phyloP scores from a whole-genome alignment of 2,113 vertebrate species.

The Probosciger aterrimus region DNA sequence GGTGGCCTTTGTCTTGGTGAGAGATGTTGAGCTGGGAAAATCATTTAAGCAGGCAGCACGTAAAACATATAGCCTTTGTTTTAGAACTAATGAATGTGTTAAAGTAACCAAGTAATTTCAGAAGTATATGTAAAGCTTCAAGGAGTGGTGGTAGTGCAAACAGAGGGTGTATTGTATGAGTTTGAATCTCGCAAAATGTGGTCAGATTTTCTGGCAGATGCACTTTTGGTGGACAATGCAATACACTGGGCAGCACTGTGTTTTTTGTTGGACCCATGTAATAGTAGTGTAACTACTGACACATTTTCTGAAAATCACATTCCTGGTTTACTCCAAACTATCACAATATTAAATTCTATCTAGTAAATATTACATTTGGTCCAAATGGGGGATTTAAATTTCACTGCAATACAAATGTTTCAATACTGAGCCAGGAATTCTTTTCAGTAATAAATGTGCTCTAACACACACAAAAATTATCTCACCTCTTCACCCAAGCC shows the following conservation, averaged over 20 bases:
- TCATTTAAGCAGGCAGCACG: neutral
- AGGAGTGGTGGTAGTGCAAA: neutral
- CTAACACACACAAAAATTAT: no score
- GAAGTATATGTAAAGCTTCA: neutral
- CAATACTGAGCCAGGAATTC: neutral
- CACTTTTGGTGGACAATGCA: neutral
- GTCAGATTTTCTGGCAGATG: neutral
- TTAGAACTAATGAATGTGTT: neutral
- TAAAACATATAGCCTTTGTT: neutral
- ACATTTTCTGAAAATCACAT: neutral
- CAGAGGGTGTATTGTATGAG: neutral
- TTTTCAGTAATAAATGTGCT: no score
- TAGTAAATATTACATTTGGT: neutral
- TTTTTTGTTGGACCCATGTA: neutral
- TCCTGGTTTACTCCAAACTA: neutral
- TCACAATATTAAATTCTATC: neutral
- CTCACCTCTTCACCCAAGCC: neutral
- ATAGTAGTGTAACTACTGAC: neutral
- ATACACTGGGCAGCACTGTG: accelerated
- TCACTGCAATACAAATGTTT: neutral
- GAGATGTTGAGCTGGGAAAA: conserved; percentile 31
- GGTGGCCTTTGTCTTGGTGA: conserved; percentile 50
- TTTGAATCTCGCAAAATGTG: neutral
- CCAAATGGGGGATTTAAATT: neutral
- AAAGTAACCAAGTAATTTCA: neutral